phyloP scores from a whole-genome alignment of 2,113 vertebrate species.

The Paramisgurnus dabryanus region DNA sequence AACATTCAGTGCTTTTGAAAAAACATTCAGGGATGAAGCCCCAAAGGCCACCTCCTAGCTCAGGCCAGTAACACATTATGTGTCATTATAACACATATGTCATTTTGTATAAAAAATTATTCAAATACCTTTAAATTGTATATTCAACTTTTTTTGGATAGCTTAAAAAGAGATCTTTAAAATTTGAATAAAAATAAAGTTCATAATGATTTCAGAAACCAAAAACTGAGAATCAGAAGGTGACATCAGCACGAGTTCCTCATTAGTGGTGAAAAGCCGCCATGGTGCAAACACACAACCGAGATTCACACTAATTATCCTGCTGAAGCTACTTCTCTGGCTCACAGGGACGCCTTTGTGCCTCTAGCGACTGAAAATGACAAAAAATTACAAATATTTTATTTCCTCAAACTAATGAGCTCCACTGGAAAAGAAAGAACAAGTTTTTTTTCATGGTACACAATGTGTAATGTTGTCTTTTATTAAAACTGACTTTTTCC shows the following conservation, averaged over 20 bases:
- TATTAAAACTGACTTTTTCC: constrained; percentile 42
- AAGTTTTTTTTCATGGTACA: constrained; percentile 24
- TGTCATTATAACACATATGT: too few species aligned
- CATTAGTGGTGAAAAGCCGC: constrained; percentile 37
- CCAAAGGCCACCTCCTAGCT: too few species aligned
- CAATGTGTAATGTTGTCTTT: constrained; percentile 33
- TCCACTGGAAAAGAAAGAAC: constrained; percentile 40
- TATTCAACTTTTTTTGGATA: too few species aligned
- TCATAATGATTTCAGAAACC: neutral
- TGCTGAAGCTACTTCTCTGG: constrained; percentile 4
- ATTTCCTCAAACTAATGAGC: constrained; percentile 50
- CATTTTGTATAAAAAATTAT: too few species aligned
- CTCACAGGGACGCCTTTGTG: constrained; percentile 35
- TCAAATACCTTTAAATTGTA: too few species aligned
- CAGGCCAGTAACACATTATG: too few species aligned
- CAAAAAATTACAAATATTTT: neutral
- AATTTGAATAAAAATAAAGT: neutral
- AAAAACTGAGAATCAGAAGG: constrained; percentile 1
- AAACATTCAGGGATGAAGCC: too few species aligned
- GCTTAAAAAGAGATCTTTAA: too few species aligned
- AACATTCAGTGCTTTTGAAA: too few species aligned
- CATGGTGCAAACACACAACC: constrained; percentile 30
- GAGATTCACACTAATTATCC: constrained; percentile 46
- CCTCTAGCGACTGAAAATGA: constrained; percentile 27
- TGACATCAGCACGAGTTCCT: constrained; percentile 31